A percentile compares a stretch with the other conserved stretches of the same genome.
Evolutionary conservation across 2,797 vertebrate species (phyloP).

Genomic region (Sitta carolinensis): DNA sequence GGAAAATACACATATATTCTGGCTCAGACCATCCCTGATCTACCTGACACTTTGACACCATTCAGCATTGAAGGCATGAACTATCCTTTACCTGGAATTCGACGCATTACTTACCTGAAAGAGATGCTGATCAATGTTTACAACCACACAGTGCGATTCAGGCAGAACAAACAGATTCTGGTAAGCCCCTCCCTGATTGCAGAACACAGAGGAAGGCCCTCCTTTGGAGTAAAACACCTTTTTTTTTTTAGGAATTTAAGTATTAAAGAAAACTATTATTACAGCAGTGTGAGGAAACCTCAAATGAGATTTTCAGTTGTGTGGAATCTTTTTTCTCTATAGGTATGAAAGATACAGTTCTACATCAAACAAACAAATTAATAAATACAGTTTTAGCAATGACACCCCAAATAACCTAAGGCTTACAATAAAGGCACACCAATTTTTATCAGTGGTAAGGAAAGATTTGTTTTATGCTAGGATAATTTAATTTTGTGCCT

Average conservation of each 20-base stretch:
- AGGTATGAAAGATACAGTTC: neutral
- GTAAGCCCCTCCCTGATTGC: conserved; percentile 68
- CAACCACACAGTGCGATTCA: conserved; percentile 80
- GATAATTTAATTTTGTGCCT: neutral
- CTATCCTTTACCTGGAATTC: neutral
- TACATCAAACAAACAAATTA: neutral
- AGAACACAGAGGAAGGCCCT: neutral
- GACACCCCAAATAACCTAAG: neutral
- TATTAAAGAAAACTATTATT: neutral
- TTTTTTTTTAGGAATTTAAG: neutral
- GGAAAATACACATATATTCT: conserved; percentile 79
- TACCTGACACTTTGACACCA: conserved; percentile 72
- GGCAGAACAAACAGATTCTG: conserved; percentile 66
- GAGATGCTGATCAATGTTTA: conserved; percentile 81
- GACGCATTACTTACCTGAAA: conserved; percentile 51
- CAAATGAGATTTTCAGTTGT: neutral
- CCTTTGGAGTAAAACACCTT: neutral
- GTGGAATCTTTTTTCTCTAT: neutral
- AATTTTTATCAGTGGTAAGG: neutral
- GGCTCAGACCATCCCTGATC: conserved; percentile 65
- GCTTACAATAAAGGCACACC: neutral
- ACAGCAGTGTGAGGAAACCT: neutral
- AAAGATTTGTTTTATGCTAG: neutral
- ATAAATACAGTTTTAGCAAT: neutral
- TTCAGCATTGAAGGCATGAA: conserved; percentile 80